These are phyloP conservation scores for Charanyca ferruginea DNA, from an alignment of 2,888 invertebrate species.

Conservation along the genomic window DNA sequence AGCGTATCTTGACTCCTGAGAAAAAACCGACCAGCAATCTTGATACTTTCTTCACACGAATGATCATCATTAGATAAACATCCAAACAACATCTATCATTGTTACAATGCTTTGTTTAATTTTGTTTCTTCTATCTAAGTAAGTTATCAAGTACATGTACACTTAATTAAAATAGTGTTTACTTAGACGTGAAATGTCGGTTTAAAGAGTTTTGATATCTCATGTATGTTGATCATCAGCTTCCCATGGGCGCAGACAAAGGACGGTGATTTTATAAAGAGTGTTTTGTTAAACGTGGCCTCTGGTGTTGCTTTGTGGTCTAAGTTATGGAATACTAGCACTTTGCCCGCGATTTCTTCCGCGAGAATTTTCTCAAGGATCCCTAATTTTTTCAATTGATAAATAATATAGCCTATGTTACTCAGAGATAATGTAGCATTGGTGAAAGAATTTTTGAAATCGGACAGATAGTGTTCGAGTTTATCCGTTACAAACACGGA, in stretches of 20 bases:
- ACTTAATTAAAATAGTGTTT: conserved; percentile 56
- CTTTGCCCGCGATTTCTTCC: too few species aligned
- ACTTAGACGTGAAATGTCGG: conserved; percentile 51
- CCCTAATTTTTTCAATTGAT: too few species aligned
- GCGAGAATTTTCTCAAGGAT: too few species aligned
- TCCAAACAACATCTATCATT: conserved; percentile 48
- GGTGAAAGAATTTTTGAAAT: too few species aligned
- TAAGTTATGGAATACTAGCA: conserved; percentile 39
- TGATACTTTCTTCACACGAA: conserved; percentile 31
- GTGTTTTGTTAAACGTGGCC: conserved; percentile 66
- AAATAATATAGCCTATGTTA: too few species aligned
- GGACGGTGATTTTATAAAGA: conserved; percentile 68
- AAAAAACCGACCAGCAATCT: conserved; percentile 2
- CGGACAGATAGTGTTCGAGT: too few species aligned
- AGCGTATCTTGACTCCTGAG: conserved; percentile 2
- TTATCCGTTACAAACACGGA: too few species aligned
- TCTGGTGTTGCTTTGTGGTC: conserved; percentile 59
- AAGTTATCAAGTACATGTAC: conserved; percentile 57
- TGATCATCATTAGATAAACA: conserved; percentile 44
- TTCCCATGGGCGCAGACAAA: conserved; percentile 70
- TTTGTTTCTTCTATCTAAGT: conserved; percentile 55
- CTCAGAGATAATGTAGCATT: too few species aligned
- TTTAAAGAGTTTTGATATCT: conserved; percentile 48
- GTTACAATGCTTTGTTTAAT: conserved; percentile 54
- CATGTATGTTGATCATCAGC: conserved; percentile 44